phyloP scores from a whole-genome alignment of 2,888 invertebrate genomes.

The Cheiracanthium punctorium region DNA sequence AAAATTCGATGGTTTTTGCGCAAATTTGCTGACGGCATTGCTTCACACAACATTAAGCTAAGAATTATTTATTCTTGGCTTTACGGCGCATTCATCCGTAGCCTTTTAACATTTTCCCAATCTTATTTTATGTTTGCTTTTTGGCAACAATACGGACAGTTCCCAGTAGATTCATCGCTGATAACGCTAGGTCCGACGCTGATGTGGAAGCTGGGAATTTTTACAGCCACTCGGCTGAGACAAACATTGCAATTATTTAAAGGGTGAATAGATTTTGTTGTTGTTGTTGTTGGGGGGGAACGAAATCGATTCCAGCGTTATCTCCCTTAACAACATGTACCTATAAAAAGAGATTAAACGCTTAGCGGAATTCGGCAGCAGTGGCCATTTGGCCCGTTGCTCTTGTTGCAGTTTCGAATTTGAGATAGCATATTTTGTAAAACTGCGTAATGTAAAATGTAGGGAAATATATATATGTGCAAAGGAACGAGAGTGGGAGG shows the following conservation, averaged over 20 bases:
- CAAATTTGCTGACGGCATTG: conserved; percentile 17
- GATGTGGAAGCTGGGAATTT: conserved; percentile 1
- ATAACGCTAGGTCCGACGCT: conserved; percentile 1
- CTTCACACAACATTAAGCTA: conserved; percentile 15
- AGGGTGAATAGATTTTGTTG: conserved; percentile 6
- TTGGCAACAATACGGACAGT: conserved; percentile 15
- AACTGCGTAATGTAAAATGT: too few species aligned
- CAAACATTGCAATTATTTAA: conserved; percentile 7
- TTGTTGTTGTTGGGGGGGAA: neutral
- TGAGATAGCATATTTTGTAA: too few species aligned
- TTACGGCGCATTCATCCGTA: conserved; percentile 10
- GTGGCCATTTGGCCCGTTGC: too few species aligned
- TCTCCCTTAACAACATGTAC: neutral
- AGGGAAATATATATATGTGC: too few species aligned
- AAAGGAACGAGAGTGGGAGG: too few species aligned
- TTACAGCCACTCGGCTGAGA: conserved; percentile 8
- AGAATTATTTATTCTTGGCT: conserved; percentile 15
- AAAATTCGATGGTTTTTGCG: neutral
- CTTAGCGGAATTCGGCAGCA: neutral
- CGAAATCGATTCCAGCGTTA: neutral
- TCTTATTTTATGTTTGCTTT: conserved; percentile 15
- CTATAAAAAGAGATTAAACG: conserved; percentile 5
- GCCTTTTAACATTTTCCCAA: conserved; percentile 17
- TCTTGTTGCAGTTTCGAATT: too few species aligned
- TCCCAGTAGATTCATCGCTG: conserved; percentile 13